These are phyloP conservation scores for Heliconius hewitsoni DNA, from an alignment of 1,140 invertebrate species.

Conservation along the genomic window DNA sequence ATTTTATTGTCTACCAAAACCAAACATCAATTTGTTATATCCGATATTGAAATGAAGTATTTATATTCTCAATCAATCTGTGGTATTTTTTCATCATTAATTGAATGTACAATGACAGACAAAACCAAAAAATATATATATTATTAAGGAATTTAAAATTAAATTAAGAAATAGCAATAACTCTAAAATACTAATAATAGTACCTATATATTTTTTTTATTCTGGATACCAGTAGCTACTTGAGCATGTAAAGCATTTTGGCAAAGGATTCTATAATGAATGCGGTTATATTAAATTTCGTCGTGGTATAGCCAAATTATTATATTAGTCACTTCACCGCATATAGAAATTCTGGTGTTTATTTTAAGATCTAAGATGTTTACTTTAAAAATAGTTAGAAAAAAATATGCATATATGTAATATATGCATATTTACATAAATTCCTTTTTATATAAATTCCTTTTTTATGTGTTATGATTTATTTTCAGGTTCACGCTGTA, in stretches of 20 bases:
- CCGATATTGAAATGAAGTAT: neutral
- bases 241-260: neutral
- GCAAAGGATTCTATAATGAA: neutral
- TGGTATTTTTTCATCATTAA: too few relatives aligned
- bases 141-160: too few relatives aligned
- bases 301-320: constrained; percentile 11
- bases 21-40: neutral
- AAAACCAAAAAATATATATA: too few relatives aligned
- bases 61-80: neutral
- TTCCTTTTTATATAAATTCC: too few relatives aligned
- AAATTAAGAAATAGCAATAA: too few relatives aligned
- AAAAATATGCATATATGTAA: neutral
- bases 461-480: too few relatives aligned
- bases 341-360: neutral
- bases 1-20: neutral
- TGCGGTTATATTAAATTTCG: constrained; percentile 14
- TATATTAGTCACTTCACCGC: neutral
- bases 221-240: neutral
- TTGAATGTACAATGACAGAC: too few relatives aligned
- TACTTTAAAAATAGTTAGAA: neutral
- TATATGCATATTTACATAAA: too few relatives aligned
- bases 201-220: too few relatives aligned
- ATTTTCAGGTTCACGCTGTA: too few relatives aligned
- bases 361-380: neutral
- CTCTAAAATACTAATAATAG: too few relatives aligned